Conservation (phyloP, 2,797 vertebrate genomes). For the Myotis daubentonii region DNA sequence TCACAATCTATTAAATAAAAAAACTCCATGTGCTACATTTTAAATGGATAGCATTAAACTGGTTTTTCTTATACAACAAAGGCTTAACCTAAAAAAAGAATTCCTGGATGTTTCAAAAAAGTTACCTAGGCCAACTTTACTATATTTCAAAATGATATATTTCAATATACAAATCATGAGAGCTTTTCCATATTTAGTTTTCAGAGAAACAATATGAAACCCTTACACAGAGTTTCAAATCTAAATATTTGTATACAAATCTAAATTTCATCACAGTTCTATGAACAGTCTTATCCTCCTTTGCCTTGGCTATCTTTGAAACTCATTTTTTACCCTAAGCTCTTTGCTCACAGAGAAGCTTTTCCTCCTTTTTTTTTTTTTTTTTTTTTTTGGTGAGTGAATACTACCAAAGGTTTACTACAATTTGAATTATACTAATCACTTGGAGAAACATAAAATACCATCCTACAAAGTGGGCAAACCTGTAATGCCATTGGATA, state of each 20-base stretch:
- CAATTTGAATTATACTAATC: conserved; percentile 12
- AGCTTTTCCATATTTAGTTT: conserved; percentile 44
- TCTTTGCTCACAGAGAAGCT: not conserved
- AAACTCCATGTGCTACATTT: conserved; percentile 10
- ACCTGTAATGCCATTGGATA: not conserved
- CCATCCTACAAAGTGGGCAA: not conserved
- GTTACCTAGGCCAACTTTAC: not conserved
- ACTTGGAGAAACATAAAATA: conserved; percentile 47
- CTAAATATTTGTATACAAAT: conserved; percentile 42
- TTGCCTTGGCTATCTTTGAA: not conserved
- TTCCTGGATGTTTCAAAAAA: conserved; percentile 32
- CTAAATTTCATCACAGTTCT: conserved; percentile 32
- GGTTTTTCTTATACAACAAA: conserved; percentile 4
- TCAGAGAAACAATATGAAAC: conserved; percentile 44
- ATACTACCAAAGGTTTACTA: not conserved
- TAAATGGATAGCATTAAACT: not conserved
- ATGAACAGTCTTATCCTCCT: not conserved
- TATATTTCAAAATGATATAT: conserved; percentile 39
- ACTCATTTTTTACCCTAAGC: not conserved
- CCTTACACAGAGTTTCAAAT: not conserved
- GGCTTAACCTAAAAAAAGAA: conserved; percentile 25
- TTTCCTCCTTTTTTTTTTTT: not conserved
- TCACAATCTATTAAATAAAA: conserved; percentile 36
- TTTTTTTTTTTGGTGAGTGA: not conserved
- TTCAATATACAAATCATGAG: not conserved